Evolutionary conservation across 2,797 vertebrate genomes (phyloP).

Genomic region (Pipistrellus pipistrellus): DNA sequence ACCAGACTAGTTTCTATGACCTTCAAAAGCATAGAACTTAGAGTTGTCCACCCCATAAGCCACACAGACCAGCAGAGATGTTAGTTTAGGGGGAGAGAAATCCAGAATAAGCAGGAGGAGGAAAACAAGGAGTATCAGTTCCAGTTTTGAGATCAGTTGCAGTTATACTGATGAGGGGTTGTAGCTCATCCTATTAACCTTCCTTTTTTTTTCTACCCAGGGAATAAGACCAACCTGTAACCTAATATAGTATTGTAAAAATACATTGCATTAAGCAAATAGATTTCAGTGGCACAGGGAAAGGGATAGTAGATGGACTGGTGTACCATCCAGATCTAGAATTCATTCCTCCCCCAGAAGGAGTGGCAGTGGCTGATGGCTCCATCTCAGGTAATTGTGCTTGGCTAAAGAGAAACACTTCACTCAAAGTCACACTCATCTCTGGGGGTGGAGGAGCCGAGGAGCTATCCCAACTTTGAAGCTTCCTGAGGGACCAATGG

Average conservation of each 20-base stretch:
- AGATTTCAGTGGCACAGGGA: background rate
- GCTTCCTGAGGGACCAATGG: background rate
- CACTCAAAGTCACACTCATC: background rate
- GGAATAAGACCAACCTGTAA: background rate
- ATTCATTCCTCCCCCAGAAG: background rate
- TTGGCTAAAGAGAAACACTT: background rate
- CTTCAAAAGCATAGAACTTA: background rate
- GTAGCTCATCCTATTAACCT: background rate
- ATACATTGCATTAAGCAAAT: background rate
- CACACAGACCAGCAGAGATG: background rate
- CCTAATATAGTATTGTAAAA: background rate
- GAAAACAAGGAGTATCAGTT: background rate
- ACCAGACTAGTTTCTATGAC: background rate
- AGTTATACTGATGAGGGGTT: background rate
- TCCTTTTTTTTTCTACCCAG: background rate
- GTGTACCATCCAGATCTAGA: fast-evolving
- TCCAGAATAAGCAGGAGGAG: background rate
- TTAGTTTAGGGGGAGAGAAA: background rate
- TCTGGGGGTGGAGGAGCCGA: background rate
- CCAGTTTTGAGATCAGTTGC: background rate
- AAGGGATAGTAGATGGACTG: background rate
- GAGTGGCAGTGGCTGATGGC: too few species aligned
- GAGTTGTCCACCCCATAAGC: background rate
- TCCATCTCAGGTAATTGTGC: background rate
- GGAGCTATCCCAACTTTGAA: background rate